Base-by-base conservation (phyloP, 2,797 vertebrate species). In the Micropoecilia bifurca region DNA sequence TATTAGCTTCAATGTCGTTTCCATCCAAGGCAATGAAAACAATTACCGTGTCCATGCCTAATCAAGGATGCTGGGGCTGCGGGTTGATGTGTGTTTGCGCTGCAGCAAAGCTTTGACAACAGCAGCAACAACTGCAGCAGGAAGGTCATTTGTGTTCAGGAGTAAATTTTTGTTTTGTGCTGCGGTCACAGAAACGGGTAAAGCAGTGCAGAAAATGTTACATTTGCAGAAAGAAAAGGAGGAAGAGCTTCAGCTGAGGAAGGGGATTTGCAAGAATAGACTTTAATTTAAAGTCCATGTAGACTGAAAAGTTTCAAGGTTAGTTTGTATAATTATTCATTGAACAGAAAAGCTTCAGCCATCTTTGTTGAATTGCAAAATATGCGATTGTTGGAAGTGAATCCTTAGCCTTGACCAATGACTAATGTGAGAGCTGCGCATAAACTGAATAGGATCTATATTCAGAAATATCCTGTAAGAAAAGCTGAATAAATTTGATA, bases 21-120 rank as follows among this genome's bases (percentile, higher is more conserved):
- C 91, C 89, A 92, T 92, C 88, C 66, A 30, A 81, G 77, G 83
- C 89, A 91, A 93, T 89, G 90, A 90, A 92, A 94, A 92, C 91
- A 93, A 94, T 93, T 94, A 94, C 91, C 14, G 73, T 77, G 85
- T 85, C 89, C 86, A 84, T 66, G 79, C 84, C 91, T 91, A 89
- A 93, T 93, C 86, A 90, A 85, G 76, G 89, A 93, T 87, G 91
- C 87, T 85, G 85, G 83, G 87, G 88, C 76, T 86, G 75, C 8
- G 13, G 84, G 81, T 68, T 78, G 85, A 85, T 86, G 89, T 79
- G 89, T 82, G 87, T 33, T 84, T 86, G 75, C 46, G 84, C 72
- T 85, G 87, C 86, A 87, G 89, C 85, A 76, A 63, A 80, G 87
- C 81, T 57, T 10, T 10, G 68, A 45, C 83, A 55, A 76, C 39